These are phyloP conservation scores for Muscidifurax raptorellus DNA, from an alignment of 1,140 invertebrate species.

Conservation along the genomic window DNA sequence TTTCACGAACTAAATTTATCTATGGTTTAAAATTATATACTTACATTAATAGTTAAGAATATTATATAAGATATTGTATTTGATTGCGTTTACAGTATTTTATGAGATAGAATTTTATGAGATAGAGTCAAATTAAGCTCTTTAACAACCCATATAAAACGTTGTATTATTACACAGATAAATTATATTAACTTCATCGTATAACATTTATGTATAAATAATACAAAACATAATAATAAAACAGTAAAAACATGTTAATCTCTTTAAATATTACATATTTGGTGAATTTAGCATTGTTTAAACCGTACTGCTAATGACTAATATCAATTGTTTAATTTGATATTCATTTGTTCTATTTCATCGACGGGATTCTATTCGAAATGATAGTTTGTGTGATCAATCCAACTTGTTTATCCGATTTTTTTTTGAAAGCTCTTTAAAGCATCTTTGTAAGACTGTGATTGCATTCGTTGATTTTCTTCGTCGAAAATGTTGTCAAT, in stretches of 20 bases:
- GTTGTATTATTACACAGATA: background rate
- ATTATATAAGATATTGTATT: background rate
- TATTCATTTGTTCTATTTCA: background rate
- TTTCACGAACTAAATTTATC: background rate
- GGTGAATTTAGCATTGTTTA: conserved; percentile 17
- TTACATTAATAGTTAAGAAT: background rate
- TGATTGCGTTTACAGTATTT: background rate
- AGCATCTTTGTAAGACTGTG: conserved; percentile 53
- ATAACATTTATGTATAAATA: conserved; percentile 6
- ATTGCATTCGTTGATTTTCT: conserved; percentile 54
- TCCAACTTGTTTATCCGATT: conserved; percentile 51
- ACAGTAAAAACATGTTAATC: background rate
- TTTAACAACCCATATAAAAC: conserved; percentile 17
- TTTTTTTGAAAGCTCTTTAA: conserved; percentile 58
- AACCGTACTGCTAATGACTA: conserved; percentile 35
- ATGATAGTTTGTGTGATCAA: background rate
- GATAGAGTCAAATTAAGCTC: background rate
- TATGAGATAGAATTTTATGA: no score
- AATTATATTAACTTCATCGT: background rate
- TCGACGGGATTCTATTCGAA: background rate
- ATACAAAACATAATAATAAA: background rate
- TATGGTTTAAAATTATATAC: background rate
- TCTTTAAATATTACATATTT: conserved; percentile 38
- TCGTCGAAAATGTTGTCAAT: conserved; percentile 60
- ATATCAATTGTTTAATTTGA: conserved; percentile 8